These are phyloP conservation scores for Hystrix brachyura DNA, from an alignment of 2,113 vertebrate species.

Conservation along the genomic window DNA sequence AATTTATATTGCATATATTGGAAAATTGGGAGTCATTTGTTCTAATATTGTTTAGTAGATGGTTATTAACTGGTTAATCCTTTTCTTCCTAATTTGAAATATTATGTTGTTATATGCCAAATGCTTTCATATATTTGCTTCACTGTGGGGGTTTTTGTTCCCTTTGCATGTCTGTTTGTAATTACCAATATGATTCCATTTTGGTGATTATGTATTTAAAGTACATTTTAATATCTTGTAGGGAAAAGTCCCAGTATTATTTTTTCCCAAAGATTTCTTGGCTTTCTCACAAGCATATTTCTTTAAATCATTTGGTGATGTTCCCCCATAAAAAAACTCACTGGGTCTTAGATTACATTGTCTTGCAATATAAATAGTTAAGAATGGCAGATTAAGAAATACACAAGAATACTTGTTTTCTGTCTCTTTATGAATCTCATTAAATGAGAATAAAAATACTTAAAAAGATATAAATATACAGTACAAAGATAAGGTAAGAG, in stretches of 20 bases:
- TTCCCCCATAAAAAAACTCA: not conserved
- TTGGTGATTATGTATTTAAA: conserved; percentile 44
- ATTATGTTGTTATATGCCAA: conserved; percentile 24
- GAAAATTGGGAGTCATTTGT: conserved; percentile 14
- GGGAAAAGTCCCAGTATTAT: not conserved
- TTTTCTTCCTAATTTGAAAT: conserved; percentile 31
- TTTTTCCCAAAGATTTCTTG: not conserved
- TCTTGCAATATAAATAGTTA: not conserved
- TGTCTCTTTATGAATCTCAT: not conserved
- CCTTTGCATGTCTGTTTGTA: conserved; percentile 32
- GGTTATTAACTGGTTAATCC: not conserved
- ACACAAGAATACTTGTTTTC: not conserved
- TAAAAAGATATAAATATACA: not conserved
- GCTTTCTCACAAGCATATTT: conserved; percentile 27
- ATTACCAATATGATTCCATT: not conserved
- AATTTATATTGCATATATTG: not conserved
- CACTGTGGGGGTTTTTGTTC: not conserved
- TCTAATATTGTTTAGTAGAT: not conserved
- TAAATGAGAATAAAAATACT: conserved; percentile 5
- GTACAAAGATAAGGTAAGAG: conserved; percentile 31
- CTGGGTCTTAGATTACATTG: not conserved
- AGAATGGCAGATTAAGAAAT: conserved; percentile 15
- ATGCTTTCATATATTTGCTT: conserved; percentile 28
- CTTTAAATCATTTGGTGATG: conserved; percentile 36
- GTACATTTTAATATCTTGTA: not conserved